These are phyloP conservation scores for Pseudochromis fuscus DNA, from an alignment of 2,797 vertebrate species.

Conservation along the genomic window DNA sequence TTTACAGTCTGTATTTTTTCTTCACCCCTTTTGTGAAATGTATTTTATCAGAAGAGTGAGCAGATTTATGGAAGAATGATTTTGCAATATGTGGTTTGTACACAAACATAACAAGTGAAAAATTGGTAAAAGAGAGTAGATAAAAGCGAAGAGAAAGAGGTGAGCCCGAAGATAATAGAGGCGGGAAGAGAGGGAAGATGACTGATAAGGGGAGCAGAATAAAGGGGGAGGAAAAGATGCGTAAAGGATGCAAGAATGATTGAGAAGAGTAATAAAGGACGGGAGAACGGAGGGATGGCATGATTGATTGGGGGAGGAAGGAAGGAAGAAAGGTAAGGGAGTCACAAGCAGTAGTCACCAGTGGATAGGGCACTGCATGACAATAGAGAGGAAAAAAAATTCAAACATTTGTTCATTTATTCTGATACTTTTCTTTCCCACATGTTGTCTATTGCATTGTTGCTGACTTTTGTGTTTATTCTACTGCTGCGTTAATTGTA, in stretches of 20 bases:
- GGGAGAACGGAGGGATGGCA: neutral
- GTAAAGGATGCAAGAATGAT: slow-evolving; percentile 24
- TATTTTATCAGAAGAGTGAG: slow-evolving; percentile 5
- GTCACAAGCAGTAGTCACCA: neutral
- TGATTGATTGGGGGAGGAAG: slow-evolving; percentile 16
- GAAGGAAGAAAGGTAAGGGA: neutral
- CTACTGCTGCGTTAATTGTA: slow-evolving; percentile 17
- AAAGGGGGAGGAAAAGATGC: neutral
- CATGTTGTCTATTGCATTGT: slow-evolving; percentile 1
- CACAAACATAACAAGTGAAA: slow-evolving; percentile 6
- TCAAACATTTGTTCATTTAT: neutral
- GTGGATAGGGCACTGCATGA: neutral
- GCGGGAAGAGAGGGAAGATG: neutral
- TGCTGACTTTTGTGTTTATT: slow-evolving; percentile 23
- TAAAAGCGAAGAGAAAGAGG: neutral
- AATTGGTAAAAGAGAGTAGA: neutral
- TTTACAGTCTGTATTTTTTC: neutral
- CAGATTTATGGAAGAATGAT: slow-evolving; percentile 10
- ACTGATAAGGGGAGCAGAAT: neutral
- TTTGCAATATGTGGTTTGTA: neutral
- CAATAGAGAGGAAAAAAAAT: neutral
- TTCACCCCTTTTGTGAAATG: neutral
- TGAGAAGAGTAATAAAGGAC: slow-evolving; percentile 29
- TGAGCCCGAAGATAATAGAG: neutral
- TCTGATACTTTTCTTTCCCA: neutral